A percentile compares a stretch with the other conserved stretches of the same genome.
Evolutionary conservation across 2,797 vertebrate species (phyloP).

Genomic region (Phoebastria nigripes): DNA sequence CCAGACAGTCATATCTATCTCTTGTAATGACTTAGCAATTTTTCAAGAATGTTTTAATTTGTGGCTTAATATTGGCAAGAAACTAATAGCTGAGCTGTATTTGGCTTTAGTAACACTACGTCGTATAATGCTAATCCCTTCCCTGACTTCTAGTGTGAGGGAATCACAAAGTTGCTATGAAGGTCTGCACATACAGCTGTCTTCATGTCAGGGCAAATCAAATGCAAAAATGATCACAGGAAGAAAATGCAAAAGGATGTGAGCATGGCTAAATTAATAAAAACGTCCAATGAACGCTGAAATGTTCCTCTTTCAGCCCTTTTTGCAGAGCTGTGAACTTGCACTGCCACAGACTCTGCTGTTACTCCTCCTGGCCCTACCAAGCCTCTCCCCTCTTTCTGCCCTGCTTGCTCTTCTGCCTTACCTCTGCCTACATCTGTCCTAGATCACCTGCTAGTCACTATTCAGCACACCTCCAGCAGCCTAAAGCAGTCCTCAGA

Average conservation of each 20-base stretch:
- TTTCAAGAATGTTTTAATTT: conserved; percentile 3
- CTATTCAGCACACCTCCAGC: not conserved
- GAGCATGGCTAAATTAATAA: not conserved
- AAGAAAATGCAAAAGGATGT: not conserved
- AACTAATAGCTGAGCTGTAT: not conserved
- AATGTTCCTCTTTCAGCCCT: not conserved
- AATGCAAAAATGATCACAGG: not conserved
- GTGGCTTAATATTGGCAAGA: not conserved
- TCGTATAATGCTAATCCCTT: not conserved
- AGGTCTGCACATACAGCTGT: not conserved
- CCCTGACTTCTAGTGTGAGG: not conserved
- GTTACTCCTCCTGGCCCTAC: not conserved
- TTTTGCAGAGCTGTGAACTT: not conserved
- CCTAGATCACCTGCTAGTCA: not conserved
- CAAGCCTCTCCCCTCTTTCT: not conserved
- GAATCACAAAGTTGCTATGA: not conserved
- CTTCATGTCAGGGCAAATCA: not conserved
- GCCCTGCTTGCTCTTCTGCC: not conserved
- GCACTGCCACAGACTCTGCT: not conserved
- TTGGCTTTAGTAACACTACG: not conserved
- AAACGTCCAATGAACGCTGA: not conserved
- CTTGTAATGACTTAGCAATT: not conserved
- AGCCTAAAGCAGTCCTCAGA: not conserved
- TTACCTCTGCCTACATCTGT: not conserved
- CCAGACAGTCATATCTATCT: not conserved